Base-by-base conservation (phyloP, 2,113 vertebrate species). In the Nicator chloris region DNA sequence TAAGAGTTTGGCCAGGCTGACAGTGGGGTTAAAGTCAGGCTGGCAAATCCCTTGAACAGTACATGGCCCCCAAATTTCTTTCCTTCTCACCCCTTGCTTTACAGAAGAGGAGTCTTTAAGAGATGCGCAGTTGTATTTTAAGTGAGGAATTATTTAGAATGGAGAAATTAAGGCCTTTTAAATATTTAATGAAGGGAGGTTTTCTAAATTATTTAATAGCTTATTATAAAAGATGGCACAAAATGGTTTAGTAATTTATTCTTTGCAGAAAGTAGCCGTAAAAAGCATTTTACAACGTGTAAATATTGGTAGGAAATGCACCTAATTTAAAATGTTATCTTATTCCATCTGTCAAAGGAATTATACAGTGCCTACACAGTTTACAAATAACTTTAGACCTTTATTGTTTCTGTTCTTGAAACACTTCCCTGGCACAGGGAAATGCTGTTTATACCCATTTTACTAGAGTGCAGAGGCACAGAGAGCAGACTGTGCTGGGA, bases 151-250 rank as follows among this genome's bases (percentile, higher is more conserved):
- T 73, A 68, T 33, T 82, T 73, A 83, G 94, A 95, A 82, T 49
- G 73, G 79, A 77, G 92, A 91, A 95, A 97, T 97, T 95, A 97
- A 94, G 71, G 78, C 66, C 81, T 54, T 88, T 93, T 95, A 83
- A 96, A 97, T 97, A 97, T 94, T 96, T 97, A 96, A 94, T 96
- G 86, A 92, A 63, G 11, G 13, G 30, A 75, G 83, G 54, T 88
- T 90, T 86, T 59, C 80, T 97, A 88, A 89, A 95, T 94, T 97
- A 95, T 97, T 97, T 93, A 97, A 96, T 90, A 94, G 91, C 71
- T 95, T 79, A 86, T 95, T 96, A 87, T 86, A 93, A 89, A 96
- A 86, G 51, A 71, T 81, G 85, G 56, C 91, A 35, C 90, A 95
- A 97, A 96, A 79, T 83, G 79, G 77, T 59, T 73, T 92, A 70